Evolutionary conservation across 2,888 invertebrate genomes (phyloP), one percentile per base, ranked within the genome.

Genomic region (Cosmia pyralina): DNA sequence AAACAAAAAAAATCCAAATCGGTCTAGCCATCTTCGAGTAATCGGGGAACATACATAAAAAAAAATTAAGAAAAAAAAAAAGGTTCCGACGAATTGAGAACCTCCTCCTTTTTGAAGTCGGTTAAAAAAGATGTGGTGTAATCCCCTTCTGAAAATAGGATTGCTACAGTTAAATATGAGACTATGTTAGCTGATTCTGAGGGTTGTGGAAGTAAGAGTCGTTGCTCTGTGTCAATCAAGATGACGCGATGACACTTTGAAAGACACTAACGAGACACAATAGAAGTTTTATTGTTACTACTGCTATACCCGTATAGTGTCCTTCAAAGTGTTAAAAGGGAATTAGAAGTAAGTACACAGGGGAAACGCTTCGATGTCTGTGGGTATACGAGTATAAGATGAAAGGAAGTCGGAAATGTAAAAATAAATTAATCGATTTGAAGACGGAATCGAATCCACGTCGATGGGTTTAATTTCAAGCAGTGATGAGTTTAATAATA

Each of bases 401-500:
- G 66, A 69, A 78, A 64, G 72, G 53, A 70, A 63, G 46, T 65
- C 53, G 63, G 53, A 63, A 66, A 64, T 71, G 38, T 59, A 65
- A 60, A 79, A 79, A 72, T 77, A 72, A 66, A 69, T 62, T 55
- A 62, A 60, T 81, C 55, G 22, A 62, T 69, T 76, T 69, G 58
- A 74, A 67, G 63, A 68, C 52, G 44, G 72, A 77, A n/a, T n/a
- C n/a, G n/a, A n/a, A n/a, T n/a, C n/a, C n/a, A n/a, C n/a, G n/a
- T n/a, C n/a, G n/a, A n/a, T n/a, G n/a, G n/a, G n/a, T n/a, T n/a
- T n/a, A n/a, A n/a, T n/a, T n/a, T n/a, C n/a, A n/a, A n/a, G n/a
- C n/a, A n/a, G n/a, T n/a, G n/a, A 72, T 44, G 63, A 67, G 50
- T 69, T 79, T 34, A 72, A 72, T 76, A 41, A 71, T 68, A 63